Evolutionary conservation across 2,888 invertebrate genomes (phyloP), one percentile per base, ranked within the genome.

Genomic region (Drosophila tripunctata): DNA sequence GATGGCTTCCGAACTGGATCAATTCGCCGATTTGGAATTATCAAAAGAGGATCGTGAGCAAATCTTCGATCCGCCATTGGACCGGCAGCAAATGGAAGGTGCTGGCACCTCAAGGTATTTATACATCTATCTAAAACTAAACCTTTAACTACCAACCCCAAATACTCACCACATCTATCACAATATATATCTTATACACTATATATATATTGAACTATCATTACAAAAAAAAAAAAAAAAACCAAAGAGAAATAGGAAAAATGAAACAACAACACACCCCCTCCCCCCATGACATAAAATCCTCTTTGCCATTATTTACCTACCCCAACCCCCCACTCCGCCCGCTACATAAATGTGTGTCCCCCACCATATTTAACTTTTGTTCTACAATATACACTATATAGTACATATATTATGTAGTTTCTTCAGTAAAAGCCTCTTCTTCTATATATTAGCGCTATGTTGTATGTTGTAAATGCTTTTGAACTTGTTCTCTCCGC

Each of bases 31-130:
- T 88, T 92, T 94, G 87, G 94, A 93, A 90, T 92, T 94, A 75
- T 93, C 94, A 69, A 94, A 94, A 90, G 95, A 95, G 90, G 95
- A 95, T 90, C 94, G 94, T 83, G 95, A 95, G 92, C 94, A 95
- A 92, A 94, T 94, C 88, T 95, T 94, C 91, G 95, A 95, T 91
- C 94, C 93, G 83, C 90, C 90, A 67, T 87, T 90, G 87, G 90
- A 90, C 88, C 90, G 90, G 83, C 91, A 90, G 86, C 90, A 90
- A 88, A 77, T 91, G 91, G 91, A 91, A 88, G 91, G 91, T 91
- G 90, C 90, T 89, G 90, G 90, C 90, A 89, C 91, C 89, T 90
- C 90, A 91, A 91, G 91, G 91, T 91, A 91, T 78, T 88, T 86
- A 66, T 57, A 27, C 14, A 3, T 12, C 2, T 35, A 8, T 21